phyloP scores from a whole-genome alignment of 2,888 invertebrate species.

The Lycocerus yunnanus region DNA sequence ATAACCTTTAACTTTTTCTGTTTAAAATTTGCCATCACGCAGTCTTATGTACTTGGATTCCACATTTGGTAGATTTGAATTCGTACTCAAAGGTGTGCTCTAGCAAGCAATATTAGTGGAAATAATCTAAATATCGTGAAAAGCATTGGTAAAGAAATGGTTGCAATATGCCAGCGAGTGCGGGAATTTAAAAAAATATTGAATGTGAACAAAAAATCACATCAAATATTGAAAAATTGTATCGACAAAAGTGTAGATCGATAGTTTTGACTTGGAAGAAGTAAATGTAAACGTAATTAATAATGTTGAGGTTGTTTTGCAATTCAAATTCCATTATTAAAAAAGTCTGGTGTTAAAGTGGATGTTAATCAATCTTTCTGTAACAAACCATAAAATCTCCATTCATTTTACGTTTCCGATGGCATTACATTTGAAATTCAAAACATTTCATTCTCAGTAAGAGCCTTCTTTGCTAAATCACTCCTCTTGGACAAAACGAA shows the following conservation, averaged over 20 bases:
- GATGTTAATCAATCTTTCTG: slow-evolving; percentile 44
- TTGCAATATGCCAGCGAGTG: neutral
- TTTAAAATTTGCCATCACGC: neutral
- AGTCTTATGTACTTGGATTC: neutral
- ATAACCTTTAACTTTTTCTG: neutral
- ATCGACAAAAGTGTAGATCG: neutral
- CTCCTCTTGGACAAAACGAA: slow-evolving; percentile 37
- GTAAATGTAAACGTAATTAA: neutral
- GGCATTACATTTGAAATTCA: slow-evolving; percentile 52
- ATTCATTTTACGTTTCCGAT: slow-evolving; percentile 42
- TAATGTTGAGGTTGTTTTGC: neutral
- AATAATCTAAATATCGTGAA: neutral
- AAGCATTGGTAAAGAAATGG: neutral
- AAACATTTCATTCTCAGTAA: slow-evolving; percentile 54
- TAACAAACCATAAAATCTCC: slow-evolving; percentile 45
- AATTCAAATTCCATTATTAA: neutral
- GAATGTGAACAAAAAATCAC: neutral
- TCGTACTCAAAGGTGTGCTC: neutral
- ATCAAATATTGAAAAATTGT: neutral
- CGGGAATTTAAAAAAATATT: neutral
- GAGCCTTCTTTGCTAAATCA: slow-evolving; percentile 51
- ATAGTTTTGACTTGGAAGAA: neutral
- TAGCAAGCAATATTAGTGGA: neutral
- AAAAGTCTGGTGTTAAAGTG: slow-evolving; percentile 15
- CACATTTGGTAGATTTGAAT: neutral